Conservation (phyloP, 2,113 vertebrate species). For the Gobiocypris rarus region DNA sequence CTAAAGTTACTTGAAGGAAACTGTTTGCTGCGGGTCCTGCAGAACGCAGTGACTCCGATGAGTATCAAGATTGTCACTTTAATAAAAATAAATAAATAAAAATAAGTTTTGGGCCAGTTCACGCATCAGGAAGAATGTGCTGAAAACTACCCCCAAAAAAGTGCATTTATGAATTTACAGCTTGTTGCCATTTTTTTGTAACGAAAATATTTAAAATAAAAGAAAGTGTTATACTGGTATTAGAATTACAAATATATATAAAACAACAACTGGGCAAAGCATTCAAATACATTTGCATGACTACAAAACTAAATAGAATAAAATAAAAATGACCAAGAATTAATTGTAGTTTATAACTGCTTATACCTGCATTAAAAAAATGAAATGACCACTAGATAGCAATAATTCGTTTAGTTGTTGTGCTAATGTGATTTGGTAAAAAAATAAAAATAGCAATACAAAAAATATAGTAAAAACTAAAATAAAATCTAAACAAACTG, state of each 20-base stretch:
- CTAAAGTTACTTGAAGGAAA: constrained; percentile 3
- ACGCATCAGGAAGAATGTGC: not conserved
- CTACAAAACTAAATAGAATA: too few species aligned
- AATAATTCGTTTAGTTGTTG: not conserved
- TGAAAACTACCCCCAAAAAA: too few species aligned
- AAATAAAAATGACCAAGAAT: too few species aligned
- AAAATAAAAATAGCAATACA: not conserved
- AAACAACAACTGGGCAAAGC: too few species aligned
- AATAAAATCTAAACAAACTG: not conserved
- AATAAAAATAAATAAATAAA: not conserved
- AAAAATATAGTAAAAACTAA: not conserved
- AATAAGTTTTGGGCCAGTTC: not conserved
- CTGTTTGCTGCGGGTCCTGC: not conserved
- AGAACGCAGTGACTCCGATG: not conserved
- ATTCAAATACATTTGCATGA: too few species aligned
- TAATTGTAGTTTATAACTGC: too few species aligned
- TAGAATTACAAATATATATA: too few species aligned
- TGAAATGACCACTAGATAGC: too few species aligned
- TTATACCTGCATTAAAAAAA: not conserved
- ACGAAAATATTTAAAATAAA: too few species aligned
- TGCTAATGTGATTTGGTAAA: not conserved
- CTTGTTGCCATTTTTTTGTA: too few species aligned
- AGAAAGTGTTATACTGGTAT: too few species aligned
- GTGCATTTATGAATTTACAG: too few species aligned
- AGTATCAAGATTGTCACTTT: not conserved